phyloP scores from a whole-genome alignment of 1,140 invertebrate genomes.

The Diorhabda elongata region DNA sequence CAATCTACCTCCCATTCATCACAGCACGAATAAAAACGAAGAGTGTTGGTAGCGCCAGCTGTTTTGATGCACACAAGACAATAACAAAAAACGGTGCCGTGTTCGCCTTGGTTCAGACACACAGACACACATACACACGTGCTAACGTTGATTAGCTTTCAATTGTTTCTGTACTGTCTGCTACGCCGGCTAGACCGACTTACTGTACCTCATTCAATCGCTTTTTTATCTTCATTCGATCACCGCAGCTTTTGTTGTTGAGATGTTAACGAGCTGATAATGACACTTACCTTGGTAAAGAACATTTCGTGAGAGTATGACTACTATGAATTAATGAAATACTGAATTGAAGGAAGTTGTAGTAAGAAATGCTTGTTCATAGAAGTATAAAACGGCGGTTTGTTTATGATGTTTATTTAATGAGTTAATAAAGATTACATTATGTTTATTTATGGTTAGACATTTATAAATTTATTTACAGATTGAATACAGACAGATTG shows the following conservation, averaged over 20 bases:
- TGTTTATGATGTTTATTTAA: too few relatives aligned
- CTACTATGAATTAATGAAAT: conserved; percentile 1
- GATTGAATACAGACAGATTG: too few relatives aligned
- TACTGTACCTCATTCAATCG: not conserved
- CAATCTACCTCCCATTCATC: not conserved
- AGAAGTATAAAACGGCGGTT: too few relatives aligned
- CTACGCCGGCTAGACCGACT: not conserved
- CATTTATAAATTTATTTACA: too few relatives aligned
- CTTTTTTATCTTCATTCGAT: not conserved
- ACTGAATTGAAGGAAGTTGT: too few relatives aligned
- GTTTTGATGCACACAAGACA: not conserved
- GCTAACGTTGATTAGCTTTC: conserved; percentile 2
- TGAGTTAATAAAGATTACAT: too few relatives aligned
- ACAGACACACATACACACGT: not conserved
- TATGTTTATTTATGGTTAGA: too few relatives aligned
- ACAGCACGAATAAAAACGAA: not conserved
- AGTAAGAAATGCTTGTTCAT: too few relatives aligned
- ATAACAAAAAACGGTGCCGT: conserved; percentile 1
- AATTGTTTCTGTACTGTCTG: not conserved
- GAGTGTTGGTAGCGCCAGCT: not conserved
- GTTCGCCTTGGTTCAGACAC: not conserved
- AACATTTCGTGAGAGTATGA: not conserved
- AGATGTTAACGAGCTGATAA: not conserved
- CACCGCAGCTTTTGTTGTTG: conserved; percentile 1
- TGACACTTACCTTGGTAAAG: not conserved